Base-by-base conservation (phyloP, 1,140 invertebrate species). In the Panagrolaimus sp. region DNA sequence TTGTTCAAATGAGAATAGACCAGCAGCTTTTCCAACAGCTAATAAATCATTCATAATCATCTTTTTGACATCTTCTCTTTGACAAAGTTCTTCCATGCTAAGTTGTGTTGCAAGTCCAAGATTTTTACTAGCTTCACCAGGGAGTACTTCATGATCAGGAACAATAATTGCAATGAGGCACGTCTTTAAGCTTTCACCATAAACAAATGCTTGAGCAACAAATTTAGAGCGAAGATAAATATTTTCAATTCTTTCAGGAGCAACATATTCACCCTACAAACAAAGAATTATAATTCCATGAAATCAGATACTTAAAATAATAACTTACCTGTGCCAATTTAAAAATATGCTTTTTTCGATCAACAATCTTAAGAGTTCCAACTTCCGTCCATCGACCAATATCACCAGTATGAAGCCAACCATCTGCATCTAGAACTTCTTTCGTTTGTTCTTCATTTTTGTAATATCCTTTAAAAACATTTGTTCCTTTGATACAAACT, bases 1-100 rank as follows among this genome's bases (percentile, higher is more conserved):
- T 88, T 96, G 93, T 88, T 98, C 94, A 84, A 97, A 96, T 32
- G 92, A 94, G 86, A 93, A 93, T 2, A 98, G 87, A 44, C 92
- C 91, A 72, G 88, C 89, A 82, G 91, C 89, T 84, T 91, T 93
- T 47, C 93, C 94, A 86, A 90, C 88, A 21, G 89, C 85, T 47
- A 89, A 85, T 88, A 97, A 91, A 83, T 96, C 93, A 62, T 91
- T 90, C 79, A 93, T 84, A 68, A 98, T 93, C 21, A 92, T 85
- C 75, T 90, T 89, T 85, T 97, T 97, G 2, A 96, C 89, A 80
- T 90, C 84, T 63, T 76, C 72, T 86, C 94, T 90, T 73, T 89
- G 89, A 84, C 93, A 96, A 1, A 96, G 86, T 24, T 93, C 90
- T 63, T 91, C 91, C 62, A 95, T 87, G 0, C 90, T 91, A 62